phyloP scores from a whole-genome alignment of 2,888 invertebrate species.

The Drosophila gaucha region DNA sequence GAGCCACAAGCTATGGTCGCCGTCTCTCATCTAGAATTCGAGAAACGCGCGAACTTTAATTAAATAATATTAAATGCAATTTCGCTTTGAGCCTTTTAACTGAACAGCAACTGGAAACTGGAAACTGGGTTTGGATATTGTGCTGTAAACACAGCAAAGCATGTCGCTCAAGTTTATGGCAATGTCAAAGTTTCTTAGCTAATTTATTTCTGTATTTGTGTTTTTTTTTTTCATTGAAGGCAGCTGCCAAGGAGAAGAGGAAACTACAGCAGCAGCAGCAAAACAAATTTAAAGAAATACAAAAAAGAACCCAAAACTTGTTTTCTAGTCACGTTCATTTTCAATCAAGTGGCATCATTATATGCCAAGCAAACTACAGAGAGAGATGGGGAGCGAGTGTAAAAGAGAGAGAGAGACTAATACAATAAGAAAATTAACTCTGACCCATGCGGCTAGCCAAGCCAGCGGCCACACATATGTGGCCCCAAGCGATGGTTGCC shows the following conservation, averaged over 20 bases:
- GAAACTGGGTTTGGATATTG: constrained; percentile 4
- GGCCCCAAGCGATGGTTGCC: constrained; percentile 25
- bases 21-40: constrained; percentile 3
- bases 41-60: constrained; percentile 54
- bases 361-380: constrained; percentile 60
- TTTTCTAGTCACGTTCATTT: constrained; percentile 84
- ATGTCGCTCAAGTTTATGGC: constrained; percentile 62
- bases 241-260: constrained; percentile 25
- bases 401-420: constrained; percentile 34
- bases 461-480: constrained; percentile 17
- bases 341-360: constrained; percentile 83
- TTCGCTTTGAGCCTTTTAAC: constrained; percentile 34
- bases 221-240: constrained; percentile 31
- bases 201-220: constrained; percentile 67
- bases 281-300: constrained; percentile 11
- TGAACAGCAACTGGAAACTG: background rate
- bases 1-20: background rate
- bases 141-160: constrained; percentile 57
- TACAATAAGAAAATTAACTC: constrained; percentile 75
- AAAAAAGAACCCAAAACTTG: constrained; percentile 63
- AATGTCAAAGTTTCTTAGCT: constrained; percentile 65
- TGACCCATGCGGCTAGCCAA: constrained; percentile 44
- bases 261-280: constrained; percentile 10
- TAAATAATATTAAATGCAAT: constrained; percentile 63
- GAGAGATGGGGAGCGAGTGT: background rate